Evolutionary conservation across 2,113 vertebrate genomes (phyloP).

Genomic region (Alethe diademata): DNA sequence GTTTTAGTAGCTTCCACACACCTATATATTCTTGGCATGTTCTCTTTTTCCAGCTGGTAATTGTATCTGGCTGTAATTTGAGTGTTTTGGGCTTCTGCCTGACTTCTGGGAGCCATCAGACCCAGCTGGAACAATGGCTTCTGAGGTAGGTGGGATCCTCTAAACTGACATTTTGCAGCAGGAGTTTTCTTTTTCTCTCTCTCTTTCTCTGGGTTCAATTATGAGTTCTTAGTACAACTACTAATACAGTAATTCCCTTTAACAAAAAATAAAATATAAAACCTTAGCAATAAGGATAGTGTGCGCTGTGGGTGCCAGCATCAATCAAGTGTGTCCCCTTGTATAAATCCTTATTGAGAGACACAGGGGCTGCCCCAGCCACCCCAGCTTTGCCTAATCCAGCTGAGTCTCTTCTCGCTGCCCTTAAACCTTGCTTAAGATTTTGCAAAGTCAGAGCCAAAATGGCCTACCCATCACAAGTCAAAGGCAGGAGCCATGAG

Average conservation of each 20-base stretch:
- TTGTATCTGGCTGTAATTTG: not conserved
- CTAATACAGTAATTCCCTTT: not conserved
- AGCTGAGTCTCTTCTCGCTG: not conserved
- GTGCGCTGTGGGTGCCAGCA: not conserved
- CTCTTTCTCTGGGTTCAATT: not conserved
- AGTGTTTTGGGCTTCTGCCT: not conserved
- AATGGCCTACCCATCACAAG: not conserved
- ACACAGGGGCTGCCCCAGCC: not conserved
- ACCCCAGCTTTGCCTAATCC: not conserved
- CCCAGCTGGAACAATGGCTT: not conserved
- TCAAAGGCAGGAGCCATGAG: not conserved
- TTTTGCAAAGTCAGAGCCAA: not conserved
- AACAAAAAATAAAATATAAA: not conserved
- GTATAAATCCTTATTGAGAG: not conserved
- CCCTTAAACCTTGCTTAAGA: too few relatives aligned
- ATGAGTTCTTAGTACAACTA: not conserved
- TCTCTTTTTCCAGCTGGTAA: not conserved
- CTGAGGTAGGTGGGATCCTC: not conserved
- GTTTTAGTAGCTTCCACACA: not conserved
- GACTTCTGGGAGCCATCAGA: not conserved
- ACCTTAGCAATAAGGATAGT: not conserved
- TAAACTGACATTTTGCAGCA: not conserved
- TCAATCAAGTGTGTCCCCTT: not conserved
- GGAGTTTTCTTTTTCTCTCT: not conserved
- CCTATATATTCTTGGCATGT: not conserved